Percentiles rank a stretch among this genome's conserved stretches.
phyloP scores from a whole-genome alignment of 2,888 invertebrate genomes.

The Salticus scenicus region DNA sequence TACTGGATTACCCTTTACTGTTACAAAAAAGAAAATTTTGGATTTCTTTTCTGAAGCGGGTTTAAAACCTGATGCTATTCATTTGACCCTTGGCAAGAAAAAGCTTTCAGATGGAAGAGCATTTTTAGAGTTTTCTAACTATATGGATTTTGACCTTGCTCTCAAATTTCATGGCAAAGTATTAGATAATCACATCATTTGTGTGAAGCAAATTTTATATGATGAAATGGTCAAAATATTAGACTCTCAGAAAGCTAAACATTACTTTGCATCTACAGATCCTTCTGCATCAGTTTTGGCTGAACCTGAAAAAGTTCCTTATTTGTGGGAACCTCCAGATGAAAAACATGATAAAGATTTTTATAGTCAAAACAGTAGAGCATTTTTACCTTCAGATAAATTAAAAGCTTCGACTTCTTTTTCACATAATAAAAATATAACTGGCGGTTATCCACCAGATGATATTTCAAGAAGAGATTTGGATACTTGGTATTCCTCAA shows the following conservation, averaged over 20 bases:
- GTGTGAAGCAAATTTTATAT: conserved; percentile 54
- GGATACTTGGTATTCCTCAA: no score
- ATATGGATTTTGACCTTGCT: conserved; percentile 83
- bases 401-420: no score
- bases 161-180: conserved; percentile 80
- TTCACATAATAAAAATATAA: not conserved
- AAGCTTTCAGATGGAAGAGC: conserved; percentile 88
- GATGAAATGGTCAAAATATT: conserved; percentile 57
- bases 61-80: conserved; percentile 85
- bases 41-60: conserved; percentile 87
- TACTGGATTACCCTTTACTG: conserved; percentile 80
- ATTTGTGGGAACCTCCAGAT: conserved; percentile 39
- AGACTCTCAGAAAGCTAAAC: conserved; percentile 24
- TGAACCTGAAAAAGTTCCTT: conserved; percentile 38
- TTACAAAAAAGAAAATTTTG: conserved; percentile 85
- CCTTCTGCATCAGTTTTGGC: not conserved
- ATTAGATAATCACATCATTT: conserved; percentile 24
- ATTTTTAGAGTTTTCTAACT: conserved; percentile 87
- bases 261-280: not conserved
- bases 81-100: conserved; percentile 83
- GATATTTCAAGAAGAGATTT: no score
- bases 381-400: no score
- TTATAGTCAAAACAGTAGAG: no score
- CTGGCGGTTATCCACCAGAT: no score
- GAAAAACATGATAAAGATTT: not conserved